phyloP scores from a whole-genome alignment of 2,113 vertebrate species.

The Ornithorhynchus anatinus region DNA sequence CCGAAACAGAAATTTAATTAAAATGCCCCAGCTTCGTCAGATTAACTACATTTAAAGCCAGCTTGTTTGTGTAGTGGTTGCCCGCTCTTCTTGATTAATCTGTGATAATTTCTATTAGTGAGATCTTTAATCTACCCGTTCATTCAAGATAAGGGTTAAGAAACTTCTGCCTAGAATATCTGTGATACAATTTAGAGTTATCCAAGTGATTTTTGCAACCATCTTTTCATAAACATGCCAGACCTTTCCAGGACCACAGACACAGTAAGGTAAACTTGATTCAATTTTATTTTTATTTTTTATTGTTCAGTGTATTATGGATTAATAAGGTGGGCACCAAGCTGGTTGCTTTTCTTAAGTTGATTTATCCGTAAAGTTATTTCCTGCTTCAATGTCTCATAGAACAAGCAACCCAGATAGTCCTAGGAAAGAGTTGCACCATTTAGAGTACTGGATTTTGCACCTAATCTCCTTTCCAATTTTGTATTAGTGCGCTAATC shows the following conservation, averaged over 20 bases:
- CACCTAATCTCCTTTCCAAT: too few species aligned
- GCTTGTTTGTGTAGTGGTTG: slow-evolving; percentile 33
- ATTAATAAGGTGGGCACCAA: rapidly evolving
- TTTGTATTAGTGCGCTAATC: too few species aligned
- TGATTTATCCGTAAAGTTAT: too few species aligned
- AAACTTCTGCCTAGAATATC: slow-evolving; percentile 8
- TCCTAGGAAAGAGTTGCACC: too few species aligned
- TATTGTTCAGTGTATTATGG: neutral
- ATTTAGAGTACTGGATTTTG: too few species aligned
- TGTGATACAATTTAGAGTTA: slow-evolving; percentile 26
- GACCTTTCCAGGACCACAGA: slow-evolving; percentile 26
- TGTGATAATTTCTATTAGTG: slow-evolving; percentile 48
- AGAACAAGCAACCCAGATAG: too few species aligned
- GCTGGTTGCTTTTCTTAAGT: too few species aligned
- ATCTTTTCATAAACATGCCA: slow-evolving; percentile 27
- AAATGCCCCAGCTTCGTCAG: slow-evolving; percentile 37
- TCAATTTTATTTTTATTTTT: neutral
- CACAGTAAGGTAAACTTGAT: neutral
- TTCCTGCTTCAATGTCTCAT: too few species aligned
- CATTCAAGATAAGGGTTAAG: slow-evolving; percentile 29
- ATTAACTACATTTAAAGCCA: slow-evolving; percentile 41
- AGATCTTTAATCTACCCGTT: slow-evolving; percentile 42
- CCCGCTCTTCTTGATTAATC: slow-evolving; percentile 36
- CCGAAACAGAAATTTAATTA: slow-evolving; percentile 45
- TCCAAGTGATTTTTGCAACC: slow-evolving; percentile 26